Base-by-base conservation (phyloP, 2,888 invertebrate genomes). In the Leptothorax acervorum region DNA sequence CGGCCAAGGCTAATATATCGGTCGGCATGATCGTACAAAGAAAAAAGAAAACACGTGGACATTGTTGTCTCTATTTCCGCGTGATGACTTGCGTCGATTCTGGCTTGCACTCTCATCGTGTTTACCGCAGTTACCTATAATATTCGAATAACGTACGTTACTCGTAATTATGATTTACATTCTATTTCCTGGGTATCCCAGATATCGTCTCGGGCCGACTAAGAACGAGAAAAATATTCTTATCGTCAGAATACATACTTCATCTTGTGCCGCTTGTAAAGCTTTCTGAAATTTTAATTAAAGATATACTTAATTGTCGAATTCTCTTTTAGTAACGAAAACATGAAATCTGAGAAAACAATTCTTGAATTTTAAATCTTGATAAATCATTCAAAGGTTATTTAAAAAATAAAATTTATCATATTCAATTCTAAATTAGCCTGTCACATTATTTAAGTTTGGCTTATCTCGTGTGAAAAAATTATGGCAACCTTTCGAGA, bases 1-100 rank as follows among this genome's bases (percentile, higher is more conserved):
- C 48, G 28, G 71, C 60, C 79, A 79, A 79, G 79, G 71, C 60
- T 79, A 48, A 60, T 48, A 60, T 70, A 60, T 70, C 45, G 15
- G n/a, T 68, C 60, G 60, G 18, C 55, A 12, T 15, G 48, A 45
- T 60, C 23, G 4, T 18, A n/a, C 18, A 1, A 1, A 48, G 42
- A 70, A 11, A n/a, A 60, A 12, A 23, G 18, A 15, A 42, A 2
- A 18, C 12, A 48, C 6, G 8, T 31, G 23, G 35, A 39, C 60
- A 79, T 57, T 48, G 23, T 5, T 35, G 45, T 60, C 8, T 60
- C 23, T 23, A 48, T 60, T 71, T 71, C 45, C 31, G 66, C 31
- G 31, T n/a, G 28, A 12, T 66, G 66, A 57, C 31, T 79, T 31
- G 35, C 15, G 15, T 23, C 12, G 35, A 57, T 45, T 68, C 68